A percentile compares a stretch with the other conserved stretches of the same genome.
Evolutionary conservation across 1,140 invertebrate species (phyloP).

Genomic region (Anoplolepis gracilipes): DNA sequence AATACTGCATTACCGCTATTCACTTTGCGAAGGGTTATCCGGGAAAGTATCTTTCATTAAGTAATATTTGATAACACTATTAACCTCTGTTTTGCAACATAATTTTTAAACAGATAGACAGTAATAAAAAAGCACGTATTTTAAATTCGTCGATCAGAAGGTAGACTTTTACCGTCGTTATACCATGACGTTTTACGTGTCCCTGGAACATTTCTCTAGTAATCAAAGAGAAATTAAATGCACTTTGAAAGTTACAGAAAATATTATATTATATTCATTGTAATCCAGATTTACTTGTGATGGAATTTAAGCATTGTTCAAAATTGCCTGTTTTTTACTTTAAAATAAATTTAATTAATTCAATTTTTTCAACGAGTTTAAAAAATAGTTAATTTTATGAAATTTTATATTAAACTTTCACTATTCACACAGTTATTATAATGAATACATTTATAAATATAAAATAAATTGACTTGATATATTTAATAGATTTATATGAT

Average conservation of each 20-base stretch:
- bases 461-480: background rate
- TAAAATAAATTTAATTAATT: background rate
- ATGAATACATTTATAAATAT: background rate
- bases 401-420: background rate
- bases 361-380: background rate
- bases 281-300: background rate
- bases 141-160: slow-evolving; percentile 15
- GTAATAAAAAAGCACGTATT: slow-evolving; percentile 21
- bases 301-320: background rate
- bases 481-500: background rate
- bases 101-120: slow-evolving; percentile 6
- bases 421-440: too few species aligned
- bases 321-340: background rate
- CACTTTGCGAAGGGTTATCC: background rate
- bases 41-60: slow-evolving; percentile 32
- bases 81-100: too few species aligned
- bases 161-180: slow-evolving; percentile 26
- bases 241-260: background rate
- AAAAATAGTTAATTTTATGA: background rate
- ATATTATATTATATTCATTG: background rate
- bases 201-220: background rate
- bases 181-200: slow-evolving; percentile 3
- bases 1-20: slow-evolving; percentile 2
- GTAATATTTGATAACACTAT: too few species aligned
- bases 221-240: too few species aligned